Base-by-base conservation (phyloP, 2,797 vertebrate species). In the Sebastes hubbsi region DNA sequence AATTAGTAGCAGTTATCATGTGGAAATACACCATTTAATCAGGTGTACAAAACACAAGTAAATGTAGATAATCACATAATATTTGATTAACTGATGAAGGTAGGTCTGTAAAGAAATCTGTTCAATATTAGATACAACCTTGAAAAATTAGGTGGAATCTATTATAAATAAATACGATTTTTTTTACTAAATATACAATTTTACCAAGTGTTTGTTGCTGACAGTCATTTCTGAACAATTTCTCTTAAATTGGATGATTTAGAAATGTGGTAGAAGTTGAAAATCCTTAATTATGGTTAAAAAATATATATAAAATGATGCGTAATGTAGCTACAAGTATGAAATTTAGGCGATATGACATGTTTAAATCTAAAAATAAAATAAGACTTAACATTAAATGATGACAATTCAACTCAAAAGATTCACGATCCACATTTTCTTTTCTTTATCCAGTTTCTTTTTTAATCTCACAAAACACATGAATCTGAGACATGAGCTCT, bases 401-500 rank as follows among this genome's bases (percentile, higher is more conserved):
- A 0, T n/a, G 29, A 20, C 13, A 38, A 10, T 7, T n/a, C 8
- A 9, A 38, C 54, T 54, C 3, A 42, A 30, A 72, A 59, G 1
- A 73, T 5, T 59, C n/a, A 58, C 4, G 42, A n/a, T 22, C 16
- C 22, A 78, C 38, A 13, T 58, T 14, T 56, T 5, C 16, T 69
- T 58, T 89, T 72, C 65, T 90, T 88, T 73, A 80, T 89, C 90
- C 90, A 90, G 80, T 91, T 91, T 89, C 62, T 11, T 85, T 85
- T 95, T 96, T 95, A 94, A 94, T 95, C 87, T 95, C 95, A 96
- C 95, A 96, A 95, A 96, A 96, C 93, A 95, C 94, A 94, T 87
- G 87, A 91, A 91, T 90, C 87, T 78, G 84, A 85, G 88, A 94
- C 90, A 92, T 49, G 58, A 92, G 83, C 91, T 91, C 86, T 86